phyloP scores from a whole-genome alignment of 1,140 invertebrate genomes.

The Papilio aristodemus region DNA sequence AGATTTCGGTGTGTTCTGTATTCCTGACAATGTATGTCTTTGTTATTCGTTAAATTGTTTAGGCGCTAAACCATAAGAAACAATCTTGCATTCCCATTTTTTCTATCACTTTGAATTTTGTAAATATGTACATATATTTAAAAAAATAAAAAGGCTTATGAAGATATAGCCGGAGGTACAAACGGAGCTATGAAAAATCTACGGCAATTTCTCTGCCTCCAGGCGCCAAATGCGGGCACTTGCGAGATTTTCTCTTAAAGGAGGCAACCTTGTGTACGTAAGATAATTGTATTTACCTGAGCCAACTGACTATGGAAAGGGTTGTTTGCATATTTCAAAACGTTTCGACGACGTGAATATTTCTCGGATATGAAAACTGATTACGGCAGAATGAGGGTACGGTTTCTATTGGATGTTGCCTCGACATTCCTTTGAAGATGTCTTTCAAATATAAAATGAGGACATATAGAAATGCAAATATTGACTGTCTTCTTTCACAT shows the following conservation, averaged over 20 bases:
- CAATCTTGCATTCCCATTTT: no score
- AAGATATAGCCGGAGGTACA: neutral
- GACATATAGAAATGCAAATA: neutral
- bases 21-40: no score
- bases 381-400: constrained; percentile 16
- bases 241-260: constrained; percentile 25
- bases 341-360: constrained; percentile 23
- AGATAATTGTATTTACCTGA: constrained; percentile 33
- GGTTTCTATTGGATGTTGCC: neutral
- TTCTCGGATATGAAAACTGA: constrained; percentile 32
- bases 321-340: constrained; percentile 35
- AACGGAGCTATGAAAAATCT: constrained; percentile 11
- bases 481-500: neutral
- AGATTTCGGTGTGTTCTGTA: no score
- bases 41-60: no score
- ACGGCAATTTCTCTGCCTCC: constrained; percentile 23
- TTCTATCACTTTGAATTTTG: no score
- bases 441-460: neutral
- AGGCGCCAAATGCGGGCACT: constrained; percentile 21
- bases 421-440: constrained; percentile 4
- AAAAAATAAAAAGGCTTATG: constrained; percentile 2
- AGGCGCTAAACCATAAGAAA: no score
- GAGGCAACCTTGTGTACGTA: constrained; percentile 30
- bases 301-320: constrained; percentile 32
- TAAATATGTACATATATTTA: no score